Evolutionary conservation across 2,113 vertebrate genomes (phyloP).

Genomic region (Thamnaconus septentrionalis): DNA sequence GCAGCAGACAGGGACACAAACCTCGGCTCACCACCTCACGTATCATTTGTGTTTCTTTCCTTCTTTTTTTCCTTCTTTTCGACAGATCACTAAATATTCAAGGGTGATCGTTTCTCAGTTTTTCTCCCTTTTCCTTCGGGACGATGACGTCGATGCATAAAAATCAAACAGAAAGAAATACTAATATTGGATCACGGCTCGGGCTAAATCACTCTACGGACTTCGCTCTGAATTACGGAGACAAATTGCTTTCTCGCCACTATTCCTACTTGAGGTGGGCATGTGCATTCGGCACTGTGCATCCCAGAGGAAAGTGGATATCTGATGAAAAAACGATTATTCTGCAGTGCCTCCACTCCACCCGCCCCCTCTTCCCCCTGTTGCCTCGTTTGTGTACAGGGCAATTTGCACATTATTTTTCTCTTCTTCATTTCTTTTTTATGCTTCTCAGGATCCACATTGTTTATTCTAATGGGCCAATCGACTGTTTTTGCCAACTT

Average conservation of each 20-base stretch:
- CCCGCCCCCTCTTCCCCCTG: slow-evolving; percentile 13
- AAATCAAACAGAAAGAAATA: slow-evolving; percentile 34
- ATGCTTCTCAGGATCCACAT: not conserved
- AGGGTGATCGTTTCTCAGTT: not conserved
- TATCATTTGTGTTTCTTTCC: not conserved
- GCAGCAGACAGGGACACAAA: slow-evolving; percentile 27
- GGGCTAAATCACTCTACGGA: slow-evolving; percentile 10
- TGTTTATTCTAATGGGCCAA: slow-evolving; percentile 20
- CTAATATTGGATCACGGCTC: slow-evolving; percentile 25
- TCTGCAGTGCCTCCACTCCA: slow-evolving; percentile 1
- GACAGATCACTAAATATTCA: slow-evolving; percentile 8
- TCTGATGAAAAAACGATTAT: slow-evolving; percentile 35
- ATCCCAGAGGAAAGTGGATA: slow-evolving; percentile 22
- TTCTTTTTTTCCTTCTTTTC: slow-evolving; percentile 5
- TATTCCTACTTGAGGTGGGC: slow-evolving; percentile 30
- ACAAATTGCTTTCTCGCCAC: slow-evolving; percentile 51
- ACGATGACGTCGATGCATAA: slow-evolving; percentile 21
- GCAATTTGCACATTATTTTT: not conserved
- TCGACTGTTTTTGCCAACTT: not conserved
- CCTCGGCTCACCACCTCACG: not conserved
- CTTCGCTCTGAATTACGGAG: slow-evolving; percentile 39
- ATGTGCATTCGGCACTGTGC: slow-evolving; percentile 11
- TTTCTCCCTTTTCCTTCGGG: slow-evolving; percentile 3
- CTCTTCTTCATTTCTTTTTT: slow-evolving; percentile 4
- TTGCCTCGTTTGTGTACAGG: slow-evolving; percentile 22